Conservation (phyloP, 2,113 vertebrate genomes). For the Myodes glareolus region DNA sequence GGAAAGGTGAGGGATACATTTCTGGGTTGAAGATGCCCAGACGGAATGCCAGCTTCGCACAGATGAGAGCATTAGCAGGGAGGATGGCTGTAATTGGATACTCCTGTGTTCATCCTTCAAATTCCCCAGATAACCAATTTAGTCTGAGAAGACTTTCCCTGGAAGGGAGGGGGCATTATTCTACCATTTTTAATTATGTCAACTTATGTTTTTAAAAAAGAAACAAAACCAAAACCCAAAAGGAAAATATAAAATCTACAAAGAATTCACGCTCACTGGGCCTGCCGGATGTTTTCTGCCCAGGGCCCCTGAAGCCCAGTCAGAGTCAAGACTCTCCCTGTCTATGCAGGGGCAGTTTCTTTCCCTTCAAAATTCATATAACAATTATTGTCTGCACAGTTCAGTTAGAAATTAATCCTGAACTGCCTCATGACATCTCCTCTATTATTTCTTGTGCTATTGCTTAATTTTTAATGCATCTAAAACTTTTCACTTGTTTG, state of each 20-base stretch:
- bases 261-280: not conserved
- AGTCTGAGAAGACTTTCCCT: constrained; percentile 26
- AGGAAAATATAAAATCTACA: not conserved
- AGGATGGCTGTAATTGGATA: not conserved
- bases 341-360: not conserved
- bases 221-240: not conserved
- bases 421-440: constrained; percentile 58
- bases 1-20: constrained; percentile 13
- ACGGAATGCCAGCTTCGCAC: not conserved
- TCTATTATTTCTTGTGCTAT: constrained; percentile 36
- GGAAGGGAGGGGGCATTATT: not conserved
- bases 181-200: constrained; percentile 28
- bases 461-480: constrained; percentile 61
- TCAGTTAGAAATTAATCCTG: constrained; percentile 60
- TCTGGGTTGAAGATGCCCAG: not conserved
- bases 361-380: constrained; percentile 28
- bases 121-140: constrained; percentile 56
- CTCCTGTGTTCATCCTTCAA: constrained; percentile 12
- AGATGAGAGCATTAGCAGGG: not conserved
- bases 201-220: constrained; percentile 40
- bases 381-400: constrained; percentile 39
- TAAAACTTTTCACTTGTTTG: constrained; percentile 51
- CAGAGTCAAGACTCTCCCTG: not conserved
- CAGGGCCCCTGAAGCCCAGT: not conserved
- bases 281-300: constrained; percentile 9